Evolutionary conservation across 2,113 vertebrate genomes (phyloP).

Genomic region (Mormyrus iriodes): DNA sequence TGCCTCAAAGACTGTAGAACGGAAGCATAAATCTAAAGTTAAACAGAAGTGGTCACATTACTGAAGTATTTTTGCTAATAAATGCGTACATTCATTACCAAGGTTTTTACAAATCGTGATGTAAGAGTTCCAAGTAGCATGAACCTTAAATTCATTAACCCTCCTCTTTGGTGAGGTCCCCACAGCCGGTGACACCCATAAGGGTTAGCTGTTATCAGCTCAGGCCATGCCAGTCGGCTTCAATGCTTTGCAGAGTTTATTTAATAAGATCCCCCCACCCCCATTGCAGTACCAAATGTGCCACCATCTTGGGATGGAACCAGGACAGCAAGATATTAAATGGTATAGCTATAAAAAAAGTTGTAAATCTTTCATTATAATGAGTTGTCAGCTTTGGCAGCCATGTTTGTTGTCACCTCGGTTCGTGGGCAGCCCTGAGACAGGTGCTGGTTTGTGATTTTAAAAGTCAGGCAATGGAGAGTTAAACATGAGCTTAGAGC

Average conservation of each 20-base stretch:
- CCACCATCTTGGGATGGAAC: slow-evolving; percentile 43
- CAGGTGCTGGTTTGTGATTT: slow-evolving; percentile 16
- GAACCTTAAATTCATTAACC: slow-evolving; percentile 47
- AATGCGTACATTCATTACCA: slow-evolving; percentile 39
- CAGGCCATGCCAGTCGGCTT: slow-evolving; percentile 64
- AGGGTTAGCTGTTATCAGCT: slow-evolving; percentile 65
- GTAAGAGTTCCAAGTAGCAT: slow-evolving; percentile 40
- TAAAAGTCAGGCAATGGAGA: not conserved
- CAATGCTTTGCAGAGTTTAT: slow-evolving; percentile 59
- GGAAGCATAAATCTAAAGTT: not conserved
- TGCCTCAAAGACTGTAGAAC: not conserved
- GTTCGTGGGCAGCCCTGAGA: slow-evolving; percentile 29
- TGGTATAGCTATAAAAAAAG: slow-evolving; percentile 44
- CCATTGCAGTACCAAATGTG: slow-evolving; percentile 49
- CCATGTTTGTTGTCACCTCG: slow-evolving; percentile 32
- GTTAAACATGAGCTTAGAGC: not conserved
- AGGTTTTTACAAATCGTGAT: slow-evolving; percentile 48
- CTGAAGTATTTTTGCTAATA: not conserved
- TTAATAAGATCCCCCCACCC: slow-evolving; percentile 55
- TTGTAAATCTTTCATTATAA: slow-evolving; percentile 55
- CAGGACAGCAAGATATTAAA: slow-evolving; percentile 51
- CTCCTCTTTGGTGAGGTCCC: slow-evolving; percentile 43
- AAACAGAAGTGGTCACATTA: not conserved
- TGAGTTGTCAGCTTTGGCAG: slow-evolving; percentile 52
- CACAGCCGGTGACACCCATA: slow-evolving; percentile 56